Percentiles rank a stretch among this genome's conserved stretches.
These are phyloP conservation scores for Oithona nana DNA, from an alignment of 2,888 invertebrate species.

Conservation along the genomic window DNA sequence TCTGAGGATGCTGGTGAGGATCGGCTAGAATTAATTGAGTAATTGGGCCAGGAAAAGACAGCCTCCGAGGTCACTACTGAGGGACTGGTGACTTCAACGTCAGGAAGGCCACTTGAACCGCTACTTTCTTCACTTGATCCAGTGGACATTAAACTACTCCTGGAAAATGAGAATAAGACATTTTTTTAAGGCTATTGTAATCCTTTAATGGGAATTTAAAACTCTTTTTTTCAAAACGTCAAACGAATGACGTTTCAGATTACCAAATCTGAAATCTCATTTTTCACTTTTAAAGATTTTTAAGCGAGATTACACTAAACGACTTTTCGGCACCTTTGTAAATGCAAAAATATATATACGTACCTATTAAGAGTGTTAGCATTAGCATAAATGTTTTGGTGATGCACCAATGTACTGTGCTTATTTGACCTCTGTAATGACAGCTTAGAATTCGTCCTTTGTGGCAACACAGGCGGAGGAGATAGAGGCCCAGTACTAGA, in stretches of 20 bases:
- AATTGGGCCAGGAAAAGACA: constrained; percentile 15
- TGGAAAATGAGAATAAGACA: too few species aligned
- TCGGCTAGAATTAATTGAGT: neutral
- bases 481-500: too few species aligned
- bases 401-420: neutral
- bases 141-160: constrained; percentile 14
- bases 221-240: neutral
- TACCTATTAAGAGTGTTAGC: neutral
- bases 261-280: neutral
- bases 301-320: too few species aligned
- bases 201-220: too few species aligned
- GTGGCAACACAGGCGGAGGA: neutral
- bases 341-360: too few species aligned
- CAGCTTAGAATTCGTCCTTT: constrained; percentile 1
- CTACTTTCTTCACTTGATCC: constrained; percentile 7
- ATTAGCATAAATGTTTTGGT: neutral
- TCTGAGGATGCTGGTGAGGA: neutral
- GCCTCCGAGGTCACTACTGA: constrained; percentile 1
- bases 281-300: too few species aligned
- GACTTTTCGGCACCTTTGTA: too few species aligned
- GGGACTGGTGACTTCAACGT: neutral
- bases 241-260: neutral
- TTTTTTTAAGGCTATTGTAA: too few species aligned
- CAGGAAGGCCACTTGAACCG: constrained; percentile 1
- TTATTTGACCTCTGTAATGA: neutral